Conservation (phyloP, 1,140 invertebrate genomes). For the Ceratosolen solmsi region DNA sequence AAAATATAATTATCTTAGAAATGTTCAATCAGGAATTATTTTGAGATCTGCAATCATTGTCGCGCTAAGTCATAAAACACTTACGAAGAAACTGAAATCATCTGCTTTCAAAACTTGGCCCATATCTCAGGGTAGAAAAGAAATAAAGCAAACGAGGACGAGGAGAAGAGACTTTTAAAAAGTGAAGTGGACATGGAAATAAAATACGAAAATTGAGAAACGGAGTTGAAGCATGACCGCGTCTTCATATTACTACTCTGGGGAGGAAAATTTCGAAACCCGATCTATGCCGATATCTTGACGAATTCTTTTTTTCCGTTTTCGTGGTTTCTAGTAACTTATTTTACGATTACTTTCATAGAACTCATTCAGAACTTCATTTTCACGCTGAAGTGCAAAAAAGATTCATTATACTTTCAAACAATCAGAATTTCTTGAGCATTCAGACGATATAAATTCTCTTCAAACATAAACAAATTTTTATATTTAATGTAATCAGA, state of each 20-base stretch:
- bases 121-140: background rate
- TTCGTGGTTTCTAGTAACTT: background rate
- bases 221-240: constrained; percentile 32
- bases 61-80: constrained; percentile 50
- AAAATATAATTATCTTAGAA: background rate
- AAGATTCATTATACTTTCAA: constrained; percentile 42
- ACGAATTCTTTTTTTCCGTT: constrained; percentile 5
- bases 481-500: no score
- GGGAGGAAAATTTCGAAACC: constrained; percentile 54
- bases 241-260: constrained; percentile 55
- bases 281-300: background rate
- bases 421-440: constrained; percentile 1
- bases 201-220: constrained; percentile 52
- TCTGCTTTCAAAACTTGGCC: constrained; percentile 30
- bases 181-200: constrained; percentile 45
- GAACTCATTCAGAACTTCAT: constrained; percentile 41
- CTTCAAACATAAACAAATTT: no score
- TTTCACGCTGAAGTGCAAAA: constrained; percentile 28
- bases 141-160: background rate
- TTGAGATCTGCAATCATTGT: constrained; percentile 49
- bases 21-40: constrained; percentile 57
- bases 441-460: background rate
- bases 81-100: constrained; percentile 53
- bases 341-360: background rate
- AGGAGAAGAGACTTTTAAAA: constrained; percentile 17